These are phyloP conservation scores for Macroramphosus scolopax DNA, from an alignment of 2,797 vertebrate species.

Conservation along the genomic window DNA sequence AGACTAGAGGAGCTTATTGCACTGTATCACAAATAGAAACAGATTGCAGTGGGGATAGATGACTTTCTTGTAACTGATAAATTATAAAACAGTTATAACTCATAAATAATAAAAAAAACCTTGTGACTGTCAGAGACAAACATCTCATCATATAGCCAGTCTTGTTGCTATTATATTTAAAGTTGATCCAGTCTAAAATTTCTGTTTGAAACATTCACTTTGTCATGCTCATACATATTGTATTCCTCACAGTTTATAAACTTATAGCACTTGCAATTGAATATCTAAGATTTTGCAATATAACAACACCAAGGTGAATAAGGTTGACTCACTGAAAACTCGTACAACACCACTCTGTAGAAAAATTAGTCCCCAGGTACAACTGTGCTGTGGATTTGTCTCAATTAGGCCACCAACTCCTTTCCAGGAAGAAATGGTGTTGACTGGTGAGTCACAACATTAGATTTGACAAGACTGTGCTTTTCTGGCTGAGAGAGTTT, in stretches of 20 bases:
- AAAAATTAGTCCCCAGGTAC: too few relatives aligned
- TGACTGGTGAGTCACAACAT: constrained; percentile 58
- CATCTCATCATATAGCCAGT: too few relatives aligned
- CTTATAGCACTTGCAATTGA: too few relatives aligned
- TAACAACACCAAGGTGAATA: not conserved
- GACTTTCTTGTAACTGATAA: constrained; percentile 6
- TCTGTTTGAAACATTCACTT: too few relatives aligned
- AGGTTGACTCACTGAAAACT: constrained; percentile 6
- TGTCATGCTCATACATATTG: too few relatives aligned
- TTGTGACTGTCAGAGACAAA: not conserved
- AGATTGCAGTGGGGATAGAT: not conserved
- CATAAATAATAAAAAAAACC: too few relatives aligned
- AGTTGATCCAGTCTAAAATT: too few relatives aligned
- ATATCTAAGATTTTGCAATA: constrained; percentile 7
- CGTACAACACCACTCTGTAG: not conserved
- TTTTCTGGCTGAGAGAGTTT: constrained; percentile 38
- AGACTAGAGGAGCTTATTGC: constrained; percentile 35
- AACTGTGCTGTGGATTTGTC: constrained; percentile 31
- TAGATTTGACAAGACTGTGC: constrained; percentile 50
- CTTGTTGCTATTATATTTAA: too few relatives aligned
- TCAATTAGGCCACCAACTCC: constrained; percentile 33
- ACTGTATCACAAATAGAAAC: constrained; percentile 19
- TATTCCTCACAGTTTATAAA: too few relatives aligned
- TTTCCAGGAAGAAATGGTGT: constrained; percentile 23
- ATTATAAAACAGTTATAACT: too few relatives aligned